Conservation (phyloP, 2,888 invertebrate genomes). For the Lissocephala sabroskyi region DNA sequence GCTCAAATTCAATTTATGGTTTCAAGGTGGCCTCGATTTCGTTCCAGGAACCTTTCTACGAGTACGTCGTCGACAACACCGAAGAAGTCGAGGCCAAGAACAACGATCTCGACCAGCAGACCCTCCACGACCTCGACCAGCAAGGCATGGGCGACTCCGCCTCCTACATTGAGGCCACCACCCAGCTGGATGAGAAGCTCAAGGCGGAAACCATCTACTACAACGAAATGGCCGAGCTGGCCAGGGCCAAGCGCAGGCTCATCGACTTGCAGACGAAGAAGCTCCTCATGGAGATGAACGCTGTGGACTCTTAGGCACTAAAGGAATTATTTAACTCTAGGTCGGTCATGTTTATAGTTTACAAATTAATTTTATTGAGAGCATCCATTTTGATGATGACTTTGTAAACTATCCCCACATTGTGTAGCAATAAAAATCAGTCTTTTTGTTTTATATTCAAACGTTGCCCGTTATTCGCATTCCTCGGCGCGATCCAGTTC, state of each 20-base stretch:
- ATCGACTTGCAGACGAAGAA: constrained; percentile 55
- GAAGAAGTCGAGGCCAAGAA: constrained; percentile 17
- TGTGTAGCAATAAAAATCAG: too few relatives aligned
- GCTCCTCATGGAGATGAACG: constrained; percentile 49
- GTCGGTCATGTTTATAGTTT: constrained; percentile 15
- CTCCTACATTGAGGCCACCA: constrained; percentile 37
- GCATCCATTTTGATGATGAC: too few relatives aligned
- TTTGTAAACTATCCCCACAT: too few relatives aligned
- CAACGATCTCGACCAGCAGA: constrained; percentile 11
- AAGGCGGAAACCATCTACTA: constrained; percentile 60
- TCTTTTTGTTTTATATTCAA: too few relatives aligned
- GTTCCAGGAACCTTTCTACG: constrained; percentile 46
- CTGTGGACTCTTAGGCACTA: constrained; percentile 26
- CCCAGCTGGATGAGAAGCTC: constrained; percentile 51
- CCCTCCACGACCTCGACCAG: constrained; percentile 25
- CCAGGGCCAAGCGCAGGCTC: constrained; percentile 48
- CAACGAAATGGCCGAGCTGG: constrained; percentile 60
- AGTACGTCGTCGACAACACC: constrained; percentile 47
- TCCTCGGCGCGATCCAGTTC: too few relatives aligned
- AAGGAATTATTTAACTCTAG: constrained; percentile 18
- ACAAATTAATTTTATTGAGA: background rate
- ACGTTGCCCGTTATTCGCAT: too few relatives aligned
- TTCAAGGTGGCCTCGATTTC: constrained; percentile 28
- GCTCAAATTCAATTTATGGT: constrained; percentile 1
- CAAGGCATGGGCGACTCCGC: constrained; percentile 18